Evolutionary conservation across 2,888 invertebrate genomes (phyloP).

Genomic region (Bembecia ichneumoniformis): DNA sequence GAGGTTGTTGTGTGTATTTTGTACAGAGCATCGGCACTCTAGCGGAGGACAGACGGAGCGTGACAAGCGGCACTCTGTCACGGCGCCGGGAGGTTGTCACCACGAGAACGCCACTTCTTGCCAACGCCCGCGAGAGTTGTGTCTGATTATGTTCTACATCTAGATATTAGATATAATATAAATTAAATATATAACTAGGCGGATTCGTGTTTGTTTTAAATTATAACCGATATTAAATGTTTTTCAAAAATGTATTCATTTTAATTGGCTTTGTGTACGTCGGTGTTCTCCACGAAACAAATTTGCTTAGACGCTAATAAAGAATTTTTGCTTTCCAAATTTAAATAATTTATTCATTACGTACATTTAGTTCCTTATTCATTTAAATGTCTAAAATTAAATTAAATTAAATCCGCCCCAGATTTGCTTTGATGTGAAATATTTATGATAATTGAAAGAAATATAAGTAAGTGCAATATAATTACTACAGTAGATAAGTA

Average conservation of each 20-base stretch:
- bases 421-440: not conserved
- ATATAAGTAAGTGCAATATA: not conserved
- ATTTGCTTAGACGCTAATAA: too few species aligned
- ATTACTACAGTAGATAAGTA: not conserved
- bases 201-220: not conserved
- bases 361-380: too few species aligned
- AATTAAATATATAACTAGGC: not conserved
- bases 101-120: slow-evolving; percentile 79
- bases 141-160: slow-evolving; percentile 44
- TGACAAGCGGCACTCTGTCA: slow-evolving; percentile 56
- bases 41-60: slow-evolving; percentile 55
- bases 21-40: slow-evolving; percentile 53
- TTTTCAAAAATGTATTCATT: not conserved
- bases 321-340: too few species aligned
- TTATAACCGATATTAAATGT: slow-evolving; percentile 1
- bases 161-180: slow-evolving; percentile 15
- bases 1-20: not conserved
- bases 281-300: too few species aligned
- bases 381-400: too few species aligned
- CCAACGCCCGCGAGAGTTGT: slow-evolving; percentile 78
- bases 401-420: not conserved
- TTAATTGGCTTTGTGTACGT: not conserved
- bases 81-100: slow-evolving; percentile 77
- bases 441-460: not conserved
- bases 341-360: too few species aligned